Evolutionary conservation across 2,113 vertebrate species (phyloP).

Genomic region (Chionis minor): DNA sequence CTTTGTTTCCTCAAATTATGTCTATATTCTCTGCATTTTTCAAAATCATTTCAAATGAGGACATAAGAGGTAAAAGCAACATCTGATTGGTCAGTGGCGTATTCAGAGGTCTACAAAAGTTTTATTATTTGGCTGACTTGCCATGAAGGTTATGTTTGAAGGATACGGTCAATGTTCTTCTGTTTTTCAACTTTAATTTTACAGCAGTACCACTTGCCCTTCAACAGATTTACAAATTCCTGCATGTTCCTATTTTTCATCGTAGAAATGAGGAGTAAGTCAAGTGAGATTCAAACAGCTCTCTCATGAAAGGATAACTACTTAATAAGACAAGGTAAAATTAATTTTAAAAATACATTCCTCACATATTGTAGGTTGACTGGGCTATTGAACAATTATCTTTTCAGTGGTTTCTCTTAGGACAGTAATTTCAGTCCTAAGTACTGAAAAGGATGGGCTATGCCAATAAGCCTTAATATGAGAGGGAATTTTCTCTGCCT

Average conservation of each 20-base stretch:
- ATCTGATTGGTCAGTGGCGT: neutral
- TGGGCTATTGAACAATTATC: slow-evolving; percentile 67
- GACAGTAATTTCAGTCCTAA: slow-evolving; percentile 67
- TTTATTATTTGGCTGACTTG: neutral
- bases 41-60: neutral
- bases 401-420: slow-evolving; percentile 65
- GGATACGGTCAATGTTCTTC: neutral
- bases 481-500: slow-evolving; percentile 67
- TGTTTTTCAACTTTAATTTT: slow-evolving; percentile 14
- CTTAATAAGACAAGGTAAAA: slow-evolving; percentile 56
- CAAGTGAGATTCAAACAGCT: slow-evolving; percentile 48
- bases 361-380: slow-evolving; percentile 61
- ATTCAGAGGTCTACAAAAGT: neutral
- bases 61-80: neutral
- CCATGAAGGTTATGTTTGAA: neutral
- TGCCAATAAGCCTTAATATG: slow-evolving; percentile 64
- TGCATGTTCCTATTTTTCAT: slow-evolving; percentile 42
- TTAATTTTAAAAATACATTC: slow-evolving; percentile 66
- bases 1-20: neutral
- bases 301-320: slow-evolving; percentile 54
- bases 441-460: slow-evolving; percentile 46
- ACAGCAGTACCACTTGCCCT: neutral
- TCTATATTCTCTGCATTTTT: neutral
- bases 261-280: slow-evolving; percentile 35
- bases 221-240: slow-evolving; percentile 54